Percentiles rank a stretch among this genome's conserved stretches.
These are phyloP conservation scores for Luperina testacea DNA, from an alignment of 2,888 invertebrate genomes.

Conservation along the genomic window DNA sequence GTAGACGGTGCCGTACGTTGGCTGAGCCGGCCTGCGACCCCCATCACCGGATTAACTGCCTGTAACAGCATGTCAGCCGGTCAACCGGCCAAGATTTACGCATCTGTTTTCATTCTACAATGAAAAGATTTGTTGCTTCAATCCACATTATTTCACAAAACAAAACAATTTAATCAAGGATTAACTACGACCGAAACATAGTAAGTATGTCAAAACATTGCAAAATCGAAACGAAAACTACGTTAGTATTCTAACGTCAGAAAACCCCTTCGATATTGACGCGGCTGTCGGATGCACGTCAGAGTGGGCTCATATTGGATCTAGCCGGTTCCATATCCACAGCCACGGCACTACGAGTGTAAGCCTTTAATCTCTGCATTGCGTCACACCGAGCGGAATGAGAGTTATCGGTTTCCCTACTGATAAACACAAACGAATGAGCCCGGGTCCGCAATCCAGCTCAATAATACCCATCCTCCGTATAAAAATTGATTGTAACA, in stretches of 20 bases:
- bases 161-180: conserved; percentile 49
- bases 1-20: conserved; percentile 78
- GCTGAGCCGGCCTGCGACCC: conserved; percentile 82
- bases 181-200: conserved; percentile 13
- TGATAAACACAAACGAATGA: conserved; percentile 88
- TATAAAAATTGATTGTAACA: conserved; percentile 85
- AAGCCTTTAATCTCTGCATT: conserved; percentile 89
- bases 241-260: conserved; percentile 62
- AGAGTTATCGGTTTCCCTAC: conserved; percentile 87
- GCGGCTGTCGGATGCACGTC: conserved; percentile 76
- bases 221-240: conserved; percentile 48
- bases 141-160: conserved; percentile 50
- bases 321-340: conserved; percentile 80
- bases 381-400: conserved; percentile 88
- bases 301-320: conserved; percentile 83
- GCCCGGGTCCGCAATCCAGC: conserved; percentile 76
- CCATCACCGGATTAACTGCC: conserved; percentile 87
- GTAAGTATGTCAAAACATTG: conserved; percentile 9
- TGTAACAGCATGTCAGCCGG: conserved; percentile 86
- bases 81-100: conserved; percentile 85
- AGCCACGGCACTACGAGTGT: conserved; percentile 80
- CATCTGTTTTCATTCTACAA: conserved; percentile 81
- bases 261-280: conserved; percentile 76
- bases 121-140: conserved; percentile 75
- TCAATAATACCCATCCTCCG: conserved; percentile 81